A percentile compares a stretch with the other conserved stretches of the same genome.
phyloP scores from a whole-genome alignment of 2,113 vertebrate species.

The Leptodactylus fuscus region DNA sequence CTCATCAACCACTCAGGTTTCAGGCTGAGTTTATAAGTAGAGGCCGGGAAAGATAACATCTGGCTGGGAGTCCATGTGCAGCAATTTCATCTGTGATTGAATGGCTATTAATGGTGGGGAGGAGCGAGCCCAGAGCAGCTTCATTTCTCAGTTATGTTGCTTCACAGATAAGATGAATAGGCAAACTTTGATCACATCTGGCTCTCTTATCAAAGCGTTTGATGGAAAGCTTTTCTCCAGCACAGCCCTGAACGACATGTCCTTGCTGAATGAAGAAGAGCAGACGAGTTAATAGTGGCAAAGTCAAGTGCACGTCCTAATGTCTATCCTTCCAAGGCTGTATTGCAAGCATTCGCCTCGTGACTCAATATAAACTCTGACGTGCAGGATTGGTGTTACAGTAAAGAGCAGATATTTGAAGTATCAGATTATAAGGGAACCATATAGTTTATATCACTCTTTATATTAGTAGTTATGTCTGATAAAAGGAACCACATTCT shows the following conservation, averaged over 20 bases:
- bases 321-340: constrained; percentile 10
- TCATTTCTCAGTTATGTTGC: constrained; percentile 74
- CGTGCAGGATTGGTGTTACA: not conserved
- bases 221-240: constrained; percentile 63
- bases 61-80: constrained; percentile 76
- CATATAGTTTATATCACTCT: not conserved
- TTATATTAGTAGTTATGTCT: no score
- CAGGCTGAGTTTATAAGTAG: constrained; percentile 81
- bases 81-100: constrained; percentile 77
- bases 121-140: constrained; percentile 72
- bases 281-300: constrained; percentile 1
- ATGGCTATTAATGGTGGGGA: constrained; percentile 77
- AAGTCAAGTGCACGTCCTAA: constrained; percentile 29
- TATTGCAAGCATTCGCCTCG: not conserved
- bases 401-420: not conserved
- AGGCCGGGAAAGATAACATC: constrained; percentile 83
- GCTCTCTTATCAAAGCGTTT: constrained; percentile 59
- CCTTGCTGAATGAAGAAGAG: constrained; percentile 55
- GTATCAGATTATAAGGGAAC: no score
- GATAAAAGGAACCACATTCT: no score
- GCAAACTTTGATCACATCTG: constrained; percentile 71
- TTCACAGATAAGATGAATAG: constrained; percentile 72
- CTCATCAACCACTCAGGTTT: constrained; percentile 87
- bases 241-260: constrained; percentile 41
- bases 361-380: not conserved